These are phyloP conservation scores for Budorcas taxicolor DNA, from an alignment of 2,113 vertebrate genomes.

Conservation along the genomic window DNA sequence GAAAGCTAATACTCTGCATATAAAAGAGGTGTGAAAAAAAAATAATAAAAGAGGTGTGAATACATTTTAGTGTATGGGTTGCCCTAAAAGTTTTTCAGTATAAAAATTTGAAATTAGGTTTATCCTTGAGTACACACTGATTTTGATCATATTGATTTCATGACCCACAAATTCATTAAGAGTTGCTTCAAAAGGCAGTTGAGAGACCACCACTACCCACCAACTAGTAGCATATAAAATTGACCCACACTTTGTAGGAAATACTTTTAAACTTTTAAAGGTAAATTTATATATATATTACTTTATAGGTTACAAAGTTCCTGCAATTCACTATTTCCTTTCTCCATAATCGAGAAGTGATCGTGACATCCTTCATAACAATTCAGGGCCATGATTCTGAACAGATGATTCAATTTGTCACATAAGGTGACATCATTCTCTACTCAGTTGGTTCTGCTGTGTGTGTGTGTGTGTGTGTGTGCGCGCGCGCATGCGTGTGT, in stretches of 20 bases:
- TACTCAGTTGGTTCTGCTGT: background rate
- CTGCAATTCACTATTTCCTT: background rate
- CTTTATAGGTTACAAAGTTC: background rate
- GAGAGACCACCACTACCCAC: background rate
- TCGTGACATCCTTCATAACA: constrained; percentile 10
- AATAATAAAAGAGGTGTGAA: background rate
- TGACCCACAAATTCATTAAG: background rate
- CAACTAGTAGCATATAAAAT: background rate
- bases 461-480: background rate
- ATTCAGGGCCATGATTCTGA: background rate
- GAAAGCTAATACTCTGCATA: background rate
- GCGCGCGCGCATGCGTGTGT: background rate
- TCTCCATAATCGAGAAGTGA: background rate
- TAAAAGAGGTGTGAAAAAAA: background rate
- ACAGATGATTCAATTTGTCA: constrained; percentile 63
- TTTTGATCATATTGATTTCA: background rate
- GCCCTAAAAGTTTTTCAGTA: background rate
- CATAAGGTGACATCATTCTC: constrained; percentile 51
- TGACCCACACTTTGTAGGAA: constrained; percentile 16
- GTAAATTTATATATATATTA: background rate
- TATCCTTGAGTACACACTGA: background rate
- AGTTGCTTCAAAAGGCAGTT: background rate
- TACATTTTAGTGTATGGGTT: background rate
- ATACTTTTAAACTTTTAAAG: constrained; percentile 48
- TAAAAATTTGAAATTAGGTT: background rate